Evolutionary conservation across 2,113 vertebrate genomes (phyloP), one percentile per base, ranked within the genome.

Genomic region (Lepus americanus): DNA sequence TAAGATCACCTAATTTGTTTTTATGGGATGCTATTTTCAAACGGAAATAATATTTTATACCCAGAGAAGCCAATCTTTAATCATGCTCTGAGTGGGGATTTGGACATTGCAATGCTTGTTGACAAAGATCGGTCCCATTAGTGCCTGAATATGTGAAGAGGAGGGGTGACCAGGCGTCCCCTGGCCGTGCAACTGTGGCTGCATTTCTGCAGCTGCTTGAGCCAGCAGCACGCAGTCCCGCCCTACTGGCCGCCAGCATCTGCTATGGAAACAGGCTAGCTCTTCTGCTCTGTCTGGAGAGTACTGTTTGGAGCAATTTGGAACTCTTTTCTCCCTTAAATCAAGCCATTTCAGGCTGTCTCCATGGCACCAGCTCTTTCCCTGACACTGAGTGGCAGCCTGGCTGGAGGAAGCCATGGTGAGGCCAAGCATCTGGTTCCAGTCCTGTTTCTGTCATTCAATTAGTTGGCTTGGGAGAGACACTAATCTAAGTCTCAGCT

Each of bases 401-500:
- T 66, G 88, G 85, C 66, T 25, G 4, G 67, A 86, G 61, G 90
- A 78, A 85, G 49, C 66, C 76, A 6, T 1, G 2, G 69, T 5
- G 51, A 92, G 73, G 51, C 19, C 31, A 89, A 70, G 49, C 33
- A 87, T 76, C 87, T 87, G 87, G 33, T 49, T 78, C 20, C 22
- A 66, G 81, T 20, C 31, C 74, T 83, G 72, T 69, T 72, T 93
- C 79, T 92, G 74, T 70, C 96, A 66, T 39, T 94, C 92, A 83
- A 27, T 76, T 82, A 74, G 22, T 13, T 76, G 36, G 69, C 64
- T 67, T 55, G 20, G 77, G 72, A 72, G 92, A 92, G 80, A 67
- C 33, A 82, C 84, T 74, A 86, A 53, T 96, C 67, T 82, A 80
- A 83, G 44, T 31, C 39, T 89, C 39, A 19, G 51, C 61, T 72